Base-by-base conservation (phyloP, 2,888 invertebrate genomes). In the Biston stratarius region DNA sequence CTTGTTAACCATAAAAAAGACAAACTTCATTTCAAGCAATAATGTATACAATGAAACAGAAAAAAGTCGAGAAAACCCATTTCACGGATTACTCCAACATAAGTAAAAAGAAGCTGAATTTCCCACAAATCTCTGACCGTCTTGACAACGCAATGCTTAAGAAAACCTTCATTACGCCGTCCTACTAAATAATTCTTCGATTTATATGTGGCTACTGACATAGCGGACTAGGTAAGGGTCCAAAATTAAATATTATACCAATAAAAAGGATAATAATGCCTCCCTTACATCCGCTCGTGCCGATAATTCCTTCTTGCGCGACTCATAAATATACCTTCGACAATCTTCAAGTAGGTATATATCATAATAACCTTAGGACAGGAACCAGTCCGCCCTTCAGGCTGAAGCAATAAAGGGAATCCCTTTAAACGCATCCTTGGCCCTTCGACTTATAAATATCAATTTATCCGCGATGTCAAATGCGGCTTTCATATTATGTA, bases 221-320 rank as follows among this genome's bases (percentile, higher is more conserved):
- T 78, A 71, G 78, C 72, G 77, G 83, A 81, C 85, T 84, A 87
- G 84, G 82, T 86, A 85, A 91, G 87, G 85, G 86, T 79, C 88
- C 85, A 89, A 93, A 94, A 93, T 94, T 94, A 93, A 94, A 94
- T 94, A 94, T 93, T 91, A 92, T 93, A 91, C 92, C 93, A 94
- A 94, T 94, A 94, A 94, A 93, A 92, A 86, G 88, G 88, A 92
- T 92, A 87, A 89, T 92, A 93, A 93, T 89, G 89, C 89, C 88
- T 88, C 90, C 92, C 86, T 77, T 74, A 82, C 89, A 89, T 92
- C 93, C 93, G 91, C 85, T 82, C 81, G 77, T 81, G 70, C 81
- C 88, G 92, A 92, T 93, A 92, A 92, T 93, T 92, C 90, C 88
- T 83, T 63, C 81, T 71, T 85, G 84, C 81, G 79, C 84, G 81